Evolutionary conservation across 2,888 invertebrate species (phyloP).

Genomic region (Morpho achilles): DNA sequence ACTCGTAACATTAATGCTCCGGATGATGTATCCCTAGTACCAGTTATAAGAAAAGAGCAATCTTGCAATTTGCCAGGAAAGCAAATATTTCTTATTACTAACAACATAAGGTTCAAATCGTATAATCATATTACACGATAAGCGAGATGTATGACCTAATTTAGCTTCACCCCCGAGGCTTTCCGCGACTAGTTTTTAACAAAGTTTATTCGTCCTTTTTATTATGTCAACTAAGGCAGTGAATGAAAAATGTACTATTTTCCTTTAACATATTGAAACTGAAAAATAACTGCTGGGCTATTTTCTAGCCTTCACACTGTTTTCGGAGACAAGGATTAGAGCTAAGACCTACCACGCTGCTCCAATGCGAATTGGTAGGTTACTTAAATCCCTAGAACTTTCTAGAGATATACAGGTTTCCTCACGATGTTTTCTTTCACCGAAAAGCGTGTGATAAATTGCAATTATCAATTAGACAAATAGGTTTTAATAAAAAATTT

Average conservation of each 20-base stretch:
- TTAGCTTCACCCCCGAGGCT: conserved; percentile 16
- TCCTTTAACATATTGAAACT: background rate
- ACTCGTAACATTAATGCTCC: conserved; percentile 24
- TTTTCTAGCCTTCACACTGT: too few species aligned
- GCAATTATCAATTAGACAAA: too few species aligned
- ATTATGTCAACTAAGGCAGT: background rate
- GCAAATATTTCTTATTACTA: conserved; percentile 3
- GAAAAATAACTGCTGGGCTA: background rate
- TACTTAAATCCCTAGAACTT: too few species aligned
- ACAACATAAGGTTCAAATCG: conserved; percentile 5
- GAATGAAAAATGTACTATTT: background rate
- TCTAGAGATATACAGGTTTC: too few species aligned
- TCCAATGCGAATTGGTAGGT: too few species aligned
- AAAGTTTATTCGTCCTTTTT: conserved; percentile 1
- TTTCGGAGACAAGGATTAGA: too few species aligned
- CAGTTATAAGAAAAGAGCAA: conserved; percentile 24
- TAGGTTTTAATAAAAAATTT: too few species aligned
- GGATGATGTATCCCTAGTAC: conserved; percentile 21
- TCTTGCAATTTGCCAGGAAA: background rate
- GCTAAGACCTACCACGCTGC: too few species aligned
- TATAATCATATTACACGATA: background rate
- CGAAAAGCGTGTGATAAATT: too few species aligned
- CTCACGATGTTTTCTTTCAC: too few species aligned
- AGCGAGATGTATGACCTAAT: conserved; percentile 15
- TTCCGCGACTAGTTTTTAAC: conserved; percentile 17